Base-by-base conservation (phyloP, 2,113 vertebrate genomes). In the Eptesicus fuscus region DNA sequence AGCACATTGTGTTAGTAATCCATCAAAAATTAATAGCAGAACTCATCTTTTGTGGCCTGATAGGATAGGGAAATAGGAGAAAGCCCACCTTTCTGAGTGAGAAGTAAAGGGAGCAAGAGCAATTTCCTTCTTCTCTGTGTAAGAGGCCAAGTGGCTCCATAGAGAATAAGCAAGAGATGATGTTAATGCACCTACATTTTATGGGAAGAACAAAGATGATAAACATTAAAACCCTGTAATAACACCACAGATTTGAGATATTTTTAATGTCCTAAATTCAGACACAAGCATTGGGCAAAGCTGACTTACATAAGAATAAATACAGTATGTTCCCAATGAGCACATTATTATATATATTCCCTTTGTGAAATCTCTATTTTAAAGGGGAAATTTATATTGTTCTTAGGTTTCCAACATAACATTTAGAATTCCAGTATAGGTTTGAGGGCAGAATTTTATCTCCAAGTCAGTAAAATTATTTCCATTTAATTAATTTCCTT, bases 401-500 rank as follows among this genome's bases (percentile, higher is more conserved):
- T 80, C 53, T 63, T 92, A 44, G 18, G 35, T 92, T 93, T 95
- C 76, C 59, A 59, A 59, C 61, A 56, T 67, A 77, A 83, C 84
- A 91, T 47, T 10, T 67, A 37, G 30, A 79, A 88, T 30, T 70
- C 49, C 13, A 85, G 14, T 40, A 59, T 90, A 1, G 4, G 37
- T 70, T 59, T 86, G 35, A 86, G 20, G 23, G 37, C 30, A 93
- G 53, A 84, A 74, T 56, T 96, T 83, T 78, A 76, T 67, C 63
- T 95, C 69, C 44, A 65, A 13, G 32, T 59, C 61, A 32, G 61
- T 74, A 35, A 88, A 88, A 95, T 95, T 80, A 84, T 70, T 89
- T 95, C 74, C 40, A 76, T n/a, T 51, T 91, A 51, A 63, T 93
- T 79, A 86, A 86, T 77, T 71, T 95, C 42, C n/a, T 94, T 59